A percentile compares a stretch with the other conserved stretches of the same genome.
phyloP scores from a whole-genome alignment of 2,113 vertebrate genomes.

The Neoarius graeffei region DNA sequence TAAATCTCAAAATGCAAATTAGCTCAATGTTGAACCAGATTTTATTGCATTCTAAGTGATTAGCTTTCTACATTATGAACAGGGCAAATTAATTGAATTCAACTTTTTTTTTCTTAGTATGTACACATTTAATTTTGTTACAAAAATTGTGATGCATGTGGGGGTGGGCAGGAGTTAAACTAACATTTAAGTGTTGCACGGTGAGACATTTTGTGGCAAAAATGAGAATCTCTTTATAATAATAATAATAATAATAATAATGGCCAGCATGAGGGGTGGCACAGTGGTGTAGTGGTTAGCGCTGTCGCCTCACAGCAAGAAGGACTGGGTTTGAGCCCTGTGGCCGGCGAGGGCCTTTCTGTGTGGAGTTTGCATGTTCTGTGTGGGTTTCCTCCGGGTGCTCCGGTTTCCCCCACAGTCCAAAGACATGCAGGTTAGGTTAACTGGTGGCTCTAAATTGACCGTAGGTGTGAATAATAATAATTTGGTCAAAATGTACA shows the following conservation, averaged over 20 bases:
- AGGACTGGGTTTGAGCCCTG: too few relatives aligned
- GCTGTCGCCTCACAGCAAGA: too few relatives aligned
- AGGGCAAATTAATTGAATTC: conserved; percentile 64
- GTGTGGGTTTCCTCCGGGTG: too few relatives aligned
- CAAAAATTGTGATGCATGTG: not conserved
- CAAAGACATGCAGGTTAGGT: too few relatives aligned
- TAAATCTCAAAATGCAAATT: conserved; percentile 76
- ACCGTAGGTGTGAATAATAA: not conserved
- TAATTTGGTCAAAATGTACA: not conserved
- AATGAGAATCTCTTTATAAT: conserved; percentile 1
- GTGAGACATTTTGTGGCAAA: not conserved
- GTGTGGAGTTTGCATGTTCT: too few relatives aligned
- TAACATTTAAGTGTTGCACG: not conserved
- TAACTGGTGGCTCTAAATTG: too few relatives aligned
- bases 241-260: too few relatives aligned
- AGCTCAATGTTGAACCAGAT: conserved; percentile 74
- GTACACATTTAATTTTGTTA: conserved; percentile 55
- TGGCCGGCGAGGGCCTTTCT: too few relatives aligned
- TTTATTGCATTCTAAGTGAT: conserved; percentile 75
- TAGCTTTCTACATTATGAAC: conserved; percentile 67
- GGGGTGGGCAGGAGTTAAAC: not conserved
- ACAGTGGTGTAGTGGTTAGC: too few relatives aligned
- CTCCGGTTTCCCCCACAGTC: too few relatives aligned
- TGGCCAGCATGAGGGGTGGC: too few relatives aligned
- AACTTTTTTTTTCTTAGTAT: conserved; percentile 51